Conservation (phyloP, 2,888 invertebrate genomes). For the Eilema sororculum region DNA sequence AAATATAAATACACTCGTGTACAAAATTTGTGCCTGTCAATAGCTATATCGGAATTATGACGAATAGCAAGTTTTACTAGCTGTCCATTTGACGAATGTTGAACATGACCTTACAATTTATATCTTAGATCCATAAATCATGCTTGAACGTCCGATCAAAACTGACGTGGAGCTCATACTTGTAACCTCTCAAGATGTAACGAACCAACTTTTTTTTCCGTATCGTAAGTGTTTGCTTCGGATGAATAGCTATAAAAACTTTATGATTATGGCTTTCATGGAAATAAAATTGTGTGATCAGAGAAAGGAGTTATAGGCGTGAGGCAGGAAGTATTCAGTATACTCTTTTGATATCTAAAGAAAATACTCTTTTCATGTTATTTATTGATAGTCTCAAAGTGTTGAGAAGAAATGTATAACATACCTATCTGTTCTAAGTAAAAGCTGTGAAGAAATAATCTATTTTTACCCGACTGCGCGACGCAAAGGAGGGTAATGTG, state of each 20-base stretch:
- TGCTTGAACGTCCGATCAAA: conserved; percentile 74
- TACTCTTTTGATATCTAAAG: conserved; percentile 62
- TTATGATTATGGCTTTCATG: conserved; percentile 83
- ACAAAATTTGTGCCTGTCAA: conserved; percentile 68
- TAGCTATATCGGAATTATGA: conserved; percentile 68
- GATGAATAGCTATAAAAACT: conserved; percentile 83
- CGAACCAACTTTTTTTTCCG: conserved; percentile 63
- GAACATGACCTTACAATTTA: conserved; percentile 80
- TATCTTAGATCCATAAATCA: conserved; percentile 80
- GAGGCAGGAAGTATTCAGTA: conserved; percentile 61
- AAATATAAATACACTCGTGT: conserved; percentile 55
- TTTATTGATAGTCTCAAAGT: conserved; percentile 62
- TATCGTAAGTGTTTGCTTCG: conserved; percentile 75
- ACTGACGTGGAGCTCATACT: conserved; percentile 76
- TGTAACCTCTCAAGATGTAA: conserved; percentile 71
- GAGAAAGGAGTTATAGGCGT: conserved; percentile 69
- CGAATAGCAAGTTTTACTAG: conserved; percentile 76
- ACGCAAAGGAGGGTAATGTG: too few relatives aligned
- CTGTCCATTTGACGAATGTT: conserved; percentile 77
- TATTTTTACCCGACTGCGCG: too few relatives aligned
- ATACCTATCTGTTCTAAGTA: neutral
- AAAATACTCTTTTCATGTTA: conserved; percentile 55
- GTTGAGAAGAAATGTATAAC: conserved; percentile 33
- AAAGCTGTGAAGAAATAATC: neutral
- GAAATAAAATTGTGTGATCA: conserved; percentile 81